Conservation (phyloP, 64 coral and sea anemone genomes). For the Stichodactyla helianthus region DNA sequence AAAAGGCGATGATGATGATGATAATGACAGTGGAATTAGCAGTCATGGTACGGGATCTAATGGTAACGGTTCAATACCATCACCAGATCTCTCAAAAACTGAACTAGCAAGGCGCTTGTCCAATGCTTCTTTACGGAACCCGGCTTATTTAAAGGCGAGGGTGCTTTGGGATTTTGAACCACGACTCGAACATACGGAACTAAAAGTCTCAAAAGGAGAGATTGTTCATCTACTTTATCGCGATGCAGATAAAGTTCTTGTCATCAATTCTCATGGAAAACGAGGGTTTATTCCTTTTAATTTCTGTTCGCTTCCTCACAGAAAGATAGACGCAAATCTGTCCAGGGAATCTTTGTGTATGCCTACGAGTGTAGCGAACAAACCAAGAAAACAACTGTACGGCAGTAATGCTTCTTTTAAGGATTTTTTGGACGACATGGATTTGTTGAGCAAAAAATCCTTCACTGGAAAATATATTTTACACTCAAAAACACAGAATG, state of each 20-base stretch:
- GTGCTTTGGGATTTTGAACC: constrained; percentile 63
- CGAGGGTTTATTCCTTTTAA: constrained; percentile 82
- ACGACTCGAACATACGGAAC: constrained; percentile 6
- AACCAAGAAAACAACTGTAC: neutral
- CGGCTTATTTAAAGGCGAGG: constrained; percentile 47
- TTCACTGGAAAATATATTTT: no score
- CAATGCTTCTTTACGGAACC: constrained; percentile 20
- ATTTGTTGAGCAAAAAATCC: neutral
- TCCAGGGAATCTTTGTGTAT: neutral
- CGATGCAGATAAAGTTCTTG: constrained; percentile 51
- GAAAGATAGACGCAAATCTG: constrained; percentile 4
- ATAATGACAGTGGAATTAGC: constrained; percentile 65
- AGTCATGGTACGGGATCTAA: constrained; percentile 31
- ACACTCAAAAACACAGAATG: neutral
- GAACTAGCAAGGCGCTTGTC: constrained; percentile 57
- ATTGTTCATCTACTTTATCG: constrained; percentile 62
- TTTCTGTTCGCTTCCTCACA: constrained; percentile 61
- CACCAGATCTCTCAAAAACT: constrained; percentile 77
- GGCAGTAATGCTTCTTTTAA: neutral
- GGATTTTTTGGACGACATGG: neutral
- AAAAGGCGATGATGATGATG: constrained; percentile 59
- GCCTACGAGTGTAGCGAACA: neutral
- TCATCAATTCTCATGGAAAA: constrained; percentile 30
- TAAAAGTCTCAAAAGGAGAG: constrained; percentile 69
- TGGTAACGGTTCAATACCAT: constrained; percentile 27